phyloP scores from a whole-genome alignment of 2,113 vertebrate genomes.

The Colaptes auratus region DNA sequence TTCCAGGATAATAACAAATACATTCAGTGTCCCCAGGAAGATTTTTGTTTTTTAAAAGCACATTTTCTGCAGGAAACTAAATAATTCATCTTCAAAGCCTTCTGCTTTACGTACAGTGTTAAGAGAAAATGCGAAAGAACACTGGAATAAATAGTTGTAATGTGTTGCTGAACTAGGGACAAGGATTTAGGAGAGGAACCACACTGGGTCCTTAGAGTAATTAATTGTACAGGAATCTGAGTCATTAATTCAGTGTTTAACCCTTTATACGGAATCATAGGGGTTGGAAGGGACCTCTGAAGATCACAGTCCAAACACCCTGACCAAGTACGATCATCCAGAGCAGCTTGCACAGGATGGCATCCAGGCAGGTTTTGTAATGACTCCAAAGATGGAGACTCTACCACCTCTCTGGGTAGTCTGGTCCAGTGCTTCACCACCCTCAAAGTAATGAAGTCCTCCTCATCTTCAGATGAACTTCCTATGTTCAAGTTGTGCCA shows the following conservation, averaged over 20 bases:
- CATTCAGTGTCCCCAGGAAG: not conserved
- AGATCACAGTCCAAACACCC: no score
- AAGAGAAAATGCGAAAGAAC: not conserved
- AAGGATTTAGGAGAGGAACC: not conserved
- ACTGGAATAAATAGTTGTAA: not conserved
- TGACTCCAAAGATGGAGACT: no score
- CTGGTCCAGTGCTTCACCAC: no score
- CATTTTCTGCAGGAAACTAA: not conserved
- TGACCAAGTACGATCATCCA: no score
- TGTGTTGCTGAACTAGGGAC: not conserved
- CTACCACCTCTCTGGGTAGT: no score
- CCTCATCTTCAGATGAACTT: no score
- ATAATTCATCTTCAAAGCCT: conserved; percentile 32
- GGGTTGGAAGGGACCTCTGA: no score
- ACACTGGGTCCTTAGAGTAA: not conserved
- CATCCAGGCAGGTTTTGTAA: no score
- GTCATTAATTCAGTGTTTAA: not conserved
- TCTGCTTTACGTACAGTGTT: not conserved
- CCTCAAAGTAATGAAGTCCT: no score
- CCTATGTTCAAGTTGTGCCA: no score
- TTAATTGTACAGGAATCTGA: not conserved
- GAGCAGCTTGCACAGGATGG: no score
- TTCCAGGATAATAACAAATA: conserved; percentile 32
- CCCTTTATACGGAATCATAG: not conserved
- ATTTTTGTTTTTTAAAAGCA: not conserved